Conservation (phyloP, 2,113 vertebrate species). For the Dasyurus viverrinus region DNA sequence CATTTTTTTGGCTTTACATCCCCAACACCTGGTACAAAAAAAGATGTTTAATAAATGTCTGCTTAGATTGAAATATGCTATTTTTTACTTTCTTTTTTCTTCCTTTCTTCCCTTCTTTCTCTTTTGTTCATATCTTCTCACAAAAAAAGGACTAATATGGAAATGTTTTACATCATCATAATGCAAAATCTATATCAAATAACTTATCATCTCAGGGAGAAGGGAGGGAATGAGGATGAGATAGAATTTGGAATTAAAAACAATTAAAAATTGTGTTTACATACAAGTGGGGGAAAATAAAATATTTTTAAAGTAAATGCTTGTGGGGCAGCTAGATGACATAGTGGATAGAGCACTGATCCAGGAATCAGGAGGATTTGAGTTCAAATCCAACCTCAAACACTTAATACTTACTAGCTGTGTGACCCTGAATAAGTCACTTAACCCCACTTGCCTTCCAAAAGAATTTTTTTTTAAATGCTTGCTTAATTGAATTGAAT, state of each 20-base stretch:
- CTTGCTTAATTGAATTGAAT: neutral
- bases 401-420: too few relatives aligned
- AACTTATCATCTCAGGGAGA: neutral
- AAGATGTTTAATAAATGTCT: neutral
- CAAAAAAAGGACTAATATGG: neutral
- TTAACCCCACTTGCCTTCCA: too few relatives aligned
- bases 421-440: too few relatives aligned
- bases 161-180: neutral
- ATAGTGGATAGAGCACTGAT: too few relatives aligned
- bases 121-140: neutral
- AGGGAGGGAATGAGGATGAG: neutral
- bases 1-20: neutral
- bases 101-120: too few relatives aligned
- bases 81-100: neutral
- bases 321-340: neutral
- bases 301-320: neutral
- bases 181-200: neutral
- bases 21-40: neutral
- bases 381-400: too few relatives aligned
- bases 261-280: neutral
- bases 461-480: neutral
- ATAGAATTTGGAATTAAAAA: neutral
- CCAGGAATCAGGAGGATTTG: too few relatives aligned
- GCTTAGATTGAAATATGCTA: neutral
- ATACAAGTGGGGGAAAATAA: neutral